phyloP scores from a whole-genome alignment of 1,140 invertebrate genomes.

The Dendroctonus ponderosae region DNA sequence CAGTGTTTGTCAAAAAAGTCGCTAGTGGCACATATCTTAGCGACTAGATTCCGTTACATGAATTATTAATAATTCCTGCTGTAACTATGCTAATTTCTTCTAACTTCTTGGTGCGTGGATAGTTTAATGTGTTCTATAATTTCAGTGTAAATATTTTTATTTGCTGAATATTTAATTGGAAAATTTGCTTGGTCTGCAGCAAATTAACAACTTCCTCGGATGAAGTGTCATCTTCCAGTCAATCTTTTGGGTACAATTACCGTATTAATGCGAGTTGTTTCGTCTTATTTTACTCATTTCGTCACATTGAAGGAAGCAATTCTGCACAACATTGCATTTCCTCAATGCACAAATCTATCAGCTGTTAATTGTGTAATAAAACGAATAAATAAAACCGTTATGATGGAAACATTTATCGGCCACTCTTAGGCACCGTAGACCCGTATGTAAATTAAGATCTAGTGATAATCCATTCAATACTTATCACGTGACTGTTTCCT shows the following conservation, averaged over 20 bases:
- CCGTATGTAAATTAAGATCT: conserved; percentile 19
- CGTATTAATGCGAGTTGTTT: too few species aligned
- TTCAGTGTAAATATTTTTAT: not conserved
- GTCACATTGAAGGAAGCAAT: too few species aligned
- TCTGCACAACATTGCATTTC: too few species aligned
- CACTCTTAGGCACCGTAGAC: conserved; percentile 6
- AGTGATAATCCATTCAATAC: conserved; percentile 19
- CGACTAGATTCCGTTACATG: not conserved
- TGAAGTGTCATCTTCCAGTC: too few species aligned
- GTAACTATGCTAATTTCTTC: conserved; percentile 5
- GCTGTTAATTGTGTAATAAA: conserved; percentile 5
- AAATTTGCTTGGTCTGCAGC: not conserved
- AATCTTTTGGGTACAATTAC: too few species aligned
- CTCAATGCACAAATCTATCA: conserved; percentile 5
- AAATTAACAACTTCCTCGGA: not conserved
- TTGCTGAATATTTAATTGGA: conserved; percentile 5
- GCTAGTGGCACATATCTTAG: not conserved
- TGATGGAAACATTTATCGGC: conserved; percentile 11
- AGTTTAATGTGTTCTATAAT: conserved; percentile 5
- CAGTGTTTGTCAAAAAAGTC: too few species aligned
- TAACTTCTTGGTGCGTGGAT: conserved; percentile 5
- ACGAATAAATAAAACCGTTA: conserved; percentile 15
- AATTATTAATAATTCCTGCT: conserved; percentile 7
- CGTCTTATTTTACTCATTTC: too few species aligned
- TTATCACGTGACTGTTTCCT: conserved; percentile 13